Base-by-base conservation (phyloP, 2,888 invertebrate genomes). In the Podotricha telesiphe region DNA sequence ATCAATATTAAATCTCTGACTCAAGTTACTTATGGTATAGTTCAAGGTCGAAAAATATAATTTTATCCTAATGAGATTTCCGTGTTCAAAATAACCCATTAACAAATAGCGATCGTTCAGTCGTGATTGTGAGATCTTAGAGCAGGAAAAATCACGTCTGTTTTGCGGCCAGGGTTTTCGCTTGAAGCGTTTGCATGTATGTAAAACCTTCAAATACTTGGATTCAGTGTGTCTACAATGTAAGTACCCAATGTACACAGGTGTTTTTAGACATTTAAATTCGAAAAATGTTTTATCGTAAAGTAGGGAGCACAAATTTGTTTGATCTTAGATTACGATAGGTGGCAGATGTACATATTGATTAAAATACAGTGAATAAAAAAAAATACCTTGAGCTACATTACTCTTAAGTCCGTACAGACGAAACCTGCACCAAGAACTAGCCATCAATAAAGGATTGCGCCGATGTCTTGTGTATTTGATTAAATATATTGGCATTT, bases 61-160 rank as follows among this genome's bases (percentile, higher is more conserved):
- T 53, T n/a, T 48, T 37, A 61, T 59, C 22, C 2, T 58, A 67
- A 59, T 59, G 58, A 15, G 34, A 47, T 53, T 58, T 70, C 45
- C 67, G 59, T 70, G 70, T 63, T 59, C 6, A 47, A 34, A 37
- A 53, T 47, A 34, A 53, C 20, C 42, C 17, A 59, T 66, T 51
- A 59, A 59, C 59, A 59, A 59, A 66, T 28, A 22, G 19, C 50
- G 42, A 22, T 22, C 37, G 17, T 13, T 11, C 5, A 66, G 15
- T 70, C 70, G 70, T 70, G 64, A 64, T 28, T 40, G 45, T 20
- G n/a, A 15, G 34, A 63, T 63, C 37, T 22, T 48, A 22, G 28
- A 53, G n/a, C 1, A 53, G n/a, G 37, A 11, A 37, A 40, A 40
- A 20, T 45, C 45, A 64, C 45, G 55, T n/a, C n/a, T 47, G 65